A percentile compares a stretch with the other conserved stretches of the same genome.
phyloP scores from a whole-genome alignment of 1,140 invertebrate species.

The Linepithema humile region DNA sequence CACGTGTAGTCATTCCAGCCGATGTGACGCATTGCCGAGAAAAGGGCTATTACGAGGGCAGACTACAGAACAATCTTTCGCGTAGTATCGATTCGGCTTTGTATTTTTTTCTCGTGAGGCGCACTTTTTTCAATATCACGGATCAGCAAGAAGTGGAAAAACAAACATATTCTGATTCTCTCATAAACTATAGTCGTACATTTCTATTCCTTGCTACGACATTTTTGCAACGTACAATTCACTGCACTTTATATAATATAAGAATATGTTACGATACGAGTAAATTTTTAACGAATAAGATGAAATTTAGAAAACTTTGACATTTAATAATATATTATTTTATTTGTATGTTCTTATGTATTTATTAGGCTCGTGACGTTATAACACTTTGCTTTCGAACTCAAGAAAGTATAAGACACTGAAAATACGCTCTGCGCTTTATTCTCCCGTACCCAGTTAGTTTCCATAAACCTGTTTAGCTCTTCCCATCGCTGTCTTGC shows the following conservation, averaged over 20 bases:
- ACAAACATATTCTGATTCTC: constrained; percentile 16
- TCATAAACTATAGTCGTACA: background rate
- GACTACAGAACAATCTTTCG: constrained; percentile 59
- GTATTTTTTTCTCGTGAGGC: constrained; percentile 29
- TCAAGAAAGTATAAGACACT: background rate
- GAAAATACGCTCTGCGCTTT: constrained; percentile 8
- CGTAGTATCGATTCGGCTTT: constrained; percentile 50
- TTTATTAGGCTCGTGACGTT: background rate
- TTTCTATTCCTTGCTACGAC: constrained; percentile 13
- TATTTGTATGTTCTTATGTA: no score
- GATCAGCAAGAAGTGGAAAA: constrained; percentile 5
- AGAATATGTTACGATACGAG: background rate
- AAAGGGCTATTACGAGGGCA: constrained; percentile 37
- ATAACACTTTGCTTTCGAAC: background rate
- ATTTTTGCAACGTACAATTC: background rate
- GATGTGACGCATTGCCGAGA: constrained; percentile 49
- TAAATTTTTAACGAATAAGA: no score
- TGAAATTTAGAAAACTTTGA: background rate
- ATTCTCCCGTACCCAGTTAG: constrained; percentile 26
- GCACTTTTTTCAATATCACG: constrained; percentile 10
- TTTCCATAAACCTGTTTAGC: constrained; percentile 55
- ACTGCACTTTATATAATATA: background rate
- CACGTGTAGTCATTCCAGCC: constrained; percentile 62
- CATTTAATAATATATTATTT: constrained; percentile 7
- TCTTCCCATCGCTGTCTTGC: constrained; percentile 41